Evolutionary conservation across 1,140 invertebrate genomes (phyloP).

Genomic region (Drosophila sucinea): DNA sequence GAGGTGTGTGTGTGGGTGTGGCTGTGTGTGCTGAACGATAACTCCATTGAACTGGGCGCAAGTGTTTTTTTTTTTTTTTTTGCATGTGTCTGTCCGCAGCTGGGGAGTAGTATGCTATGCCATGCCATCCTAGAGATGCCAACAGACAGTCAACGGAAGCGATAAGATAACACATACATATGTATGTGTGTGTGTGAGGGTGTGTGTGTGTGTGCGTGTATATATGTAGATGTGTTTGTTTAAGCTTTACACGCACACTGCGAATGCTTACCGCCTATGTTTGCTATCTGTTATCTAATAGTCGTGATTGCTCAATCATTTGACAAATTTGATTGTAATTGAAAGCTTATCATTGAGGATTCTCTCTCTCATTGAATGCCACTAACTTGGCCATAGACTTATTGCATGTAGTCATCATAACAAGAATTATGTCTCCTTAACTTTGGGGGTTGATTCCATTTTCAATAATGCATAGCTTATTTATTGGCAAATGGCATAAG

Average conservation of each 20-base stretch:
- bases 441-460: background rate
- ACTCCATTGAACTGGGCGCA: conserved; percentile 76
- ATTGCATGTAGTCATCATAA: background rate
- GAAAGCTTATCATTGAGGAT: conserved; percentile 54
- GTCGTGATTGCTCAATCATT: conserved; percentile 74
- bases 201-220: conserved; percentile 30
- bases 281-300: conserved; percentile 77
- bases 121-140: conserved; percentile 4
- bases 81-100: conserved; percentile 58
- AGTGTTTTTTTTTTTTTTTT: conserved; percentile 46
- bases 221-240: conserved; percentile 40
- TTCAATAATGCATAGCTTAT: background rate
- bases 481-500: background rate
- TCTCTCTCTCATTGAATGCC: conserved; percentile 25
- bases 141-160: conserved; percentile 44
- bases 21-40: conserved; percentile 56
- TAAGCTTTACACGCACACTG: conserved; percentile 24
- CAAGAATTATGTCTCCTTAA: background rate
- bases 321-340: conserved; percentile 73
- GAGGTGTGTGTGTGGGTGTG: background rate
- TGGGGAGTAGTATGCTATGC: conserved; percentile 17
- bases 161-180: conserved; percentile 55
- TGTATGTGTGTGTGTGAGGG: conserved; percentile 38
- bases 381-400: background rate
- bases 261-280: conserved; percentile 41